Evolutionary conservation across 2,888 invertebrate genomes (phyloP), one percentile per base, ranked within the genome.

Genomic region (Eilema caniola): DNA sequence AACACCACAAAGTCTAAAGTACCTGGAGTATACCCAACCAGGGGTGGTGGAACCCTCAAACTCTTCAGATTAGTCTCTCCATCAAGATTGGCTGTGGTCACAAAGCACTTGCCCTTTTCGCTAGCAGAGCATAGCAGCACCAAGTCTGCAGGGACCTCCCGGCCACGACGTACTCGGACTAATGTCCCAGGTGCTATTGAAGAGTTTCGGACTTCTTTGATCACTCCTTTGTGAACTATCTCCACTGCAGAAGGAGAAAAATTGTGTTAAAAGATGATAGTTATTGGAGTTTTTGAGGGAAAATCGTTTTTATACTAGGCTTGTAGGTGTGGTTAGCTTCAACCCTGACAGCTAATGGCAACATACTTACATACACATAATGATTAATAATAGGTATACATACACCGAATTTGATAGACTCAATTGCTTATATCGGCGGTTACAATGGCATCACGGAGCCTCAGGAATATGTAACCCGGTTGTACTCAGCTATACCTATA

Each of bases 81-180:
- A 84, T 98, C 98, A 62, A 98, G 94, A 90, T 98, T 98, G n/a
- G 98, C 97, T 0, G 98, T 98, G 41, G 97, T 98, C 62, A 98
- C 96, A 89, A 96, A 97, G 85, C 98, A 98, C 81, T 96, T 96
- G 0, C 97, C 97, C 71, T 96, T 96, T 2, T 95, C 93, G 73
- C 97, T 97, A 2, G 97, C 96, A 0, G 97, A 96, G 31, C 97
- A 96, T 1, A 98, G 89, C 75, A 98, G 88, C 11, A 98, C 96
- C 77, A 98, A 86, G 91, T 98, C 98, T 73, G 98, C 98, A 0
- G 98, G 98, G 14, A 98, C 97, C 84, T 97, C 97, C 72, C 97
- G 96, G 62, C 98, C 97, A 0, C 96, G 92, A 57, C 95, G 93
- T 20, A 98, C 96, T 59, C 96, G 93, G 0, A 98, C 96, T 28